Evolutionary conservation across 2,797 vertebrate species (phyloP).

Genomic region (Hephaestus fuliginosus): DNA sequence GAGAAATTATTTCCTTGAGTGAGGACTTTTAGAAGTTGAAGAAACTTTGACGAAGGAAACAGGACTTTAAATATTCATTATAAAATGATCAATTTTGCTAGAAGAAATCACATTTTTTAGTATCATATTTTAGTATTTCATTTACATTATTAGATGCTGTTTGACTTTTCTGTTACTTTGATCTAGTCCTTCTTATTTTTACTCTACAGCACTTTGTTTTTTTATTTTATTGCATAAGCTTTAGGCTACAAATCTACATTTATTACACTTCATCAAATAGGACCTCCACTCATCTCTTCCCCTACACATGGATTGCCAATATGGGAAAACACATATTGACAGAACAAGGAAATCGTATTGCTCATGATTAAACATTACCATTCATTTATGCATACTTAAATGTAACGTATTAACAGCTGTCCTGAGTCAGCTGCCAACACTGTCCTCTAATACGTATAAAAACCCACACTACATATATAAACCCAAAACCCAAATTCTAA

Average conservation of each 20-base stretch:
- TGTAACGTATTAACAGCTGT: background rate
- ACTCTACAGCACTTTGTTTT: background rate
- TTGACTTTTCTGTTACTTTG: background rate
- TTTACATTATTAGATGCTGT: background rate
- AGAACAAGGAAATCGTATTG: slow-evolving; percentile 9
- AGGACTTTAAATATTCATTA: background rate
- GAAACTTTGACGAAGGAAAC: background rate
- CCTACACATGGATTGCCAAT: background rate
- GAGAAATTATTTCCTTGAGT: background rate
- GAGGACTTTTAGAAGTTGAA: background rate
- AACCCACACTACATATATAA: background rate
- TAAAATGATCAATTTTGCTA: background rate
- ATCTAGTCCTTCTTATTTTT: background rate
- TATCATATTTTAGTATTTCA: background rate
- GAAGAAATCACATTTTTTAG: background rate
- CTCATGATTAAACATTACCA: slow-evolving; percentile 4
- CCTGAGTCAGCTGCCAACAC: background rate
- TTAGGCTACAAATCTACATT: background rate
- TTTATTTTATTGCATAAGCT: background rate
- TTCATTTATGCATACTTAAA: slow-evolving; percentile 12
- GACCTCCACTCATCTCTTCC: background rate
- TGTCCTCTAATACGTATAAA: background rate
- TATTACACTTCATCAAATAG: background rate
- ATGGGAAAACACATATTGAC: background rate
- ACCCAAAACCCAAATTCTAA: background rate